Conservation (phyloP, 2,888 invertebrate genomes). For the Drosophila maculinotata region DNA sequence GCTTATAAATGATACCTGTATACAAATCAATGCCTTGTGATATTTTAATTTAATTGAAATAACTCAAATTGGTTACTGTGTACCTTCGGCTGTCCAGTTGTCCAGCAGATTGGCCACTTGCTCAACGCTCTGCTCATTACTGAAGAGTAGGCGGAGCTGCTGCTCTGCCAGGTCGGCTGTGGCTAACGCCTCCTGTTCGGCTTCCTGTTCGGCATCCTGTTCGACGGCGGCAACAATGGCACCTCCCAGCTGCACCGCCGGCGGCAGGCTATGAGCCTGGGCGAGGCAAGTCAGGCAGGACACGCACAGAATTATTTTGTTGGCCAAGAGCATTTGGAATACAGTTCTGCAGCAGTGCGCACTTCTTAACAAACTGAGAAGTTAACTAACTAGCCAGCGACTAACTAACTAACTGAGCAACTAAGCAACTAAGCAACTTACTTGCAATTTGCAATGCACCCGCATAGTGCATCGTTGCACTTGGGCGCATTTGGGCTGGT, state of each 20-base stretch:
- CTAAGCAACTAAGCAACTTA: constrained; percentile 14
- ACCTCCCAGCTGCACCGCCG: constrained; percentile 59
- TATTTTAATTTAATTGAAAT: too few relatives aligned
- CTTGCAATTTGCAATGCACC: constrained; percentile 24
- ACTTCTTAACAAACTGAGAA: constrained; percentile 47
- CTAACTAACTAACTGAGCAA: constrained; percentile 11
- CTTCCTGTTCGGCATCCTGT: constrained; percentile 54
- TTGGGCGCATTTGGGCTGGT: constrained; percentile 52
- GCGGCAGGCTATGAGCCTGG: constrained; percentile 41
- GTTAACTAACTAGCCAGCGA: constrained; percentile 3
- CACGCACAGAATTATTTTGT: constrained; percentile 22
- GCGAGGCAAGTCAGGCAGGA: constrained; percentile 40
- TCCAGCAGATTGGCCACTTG: constrained; percentile 33
- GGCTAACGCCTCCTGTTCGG: too few relatives aligned
- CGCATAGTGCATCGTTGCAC: constrained; percentile 59
- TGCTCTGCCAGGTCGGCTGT: constrained; percentile 42
- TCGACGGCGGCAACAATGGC: constrained; percentile 72
- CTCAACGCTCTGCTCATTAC: constrained; percentile 44
- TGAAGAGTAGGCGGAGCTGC: constrained; percentile 53
- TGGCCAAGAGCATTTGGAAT: constrained; percentile 34
- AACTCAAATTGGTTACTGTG: not conserved
- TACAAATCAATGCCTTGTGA: too few relatives aligned
- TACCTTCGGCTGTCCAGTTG: constrained; percentile 66
- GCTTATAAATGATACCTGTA: too few relatives aligned
- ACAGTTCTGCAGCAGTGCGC: constrained; percentile 58